A percentile compares a stretch with the other conserved stretches of the same genome.
phyloP scores from a whole-genome alignment of 2,797 vertebrate species.

The Enteromius treurensis region DNA sequence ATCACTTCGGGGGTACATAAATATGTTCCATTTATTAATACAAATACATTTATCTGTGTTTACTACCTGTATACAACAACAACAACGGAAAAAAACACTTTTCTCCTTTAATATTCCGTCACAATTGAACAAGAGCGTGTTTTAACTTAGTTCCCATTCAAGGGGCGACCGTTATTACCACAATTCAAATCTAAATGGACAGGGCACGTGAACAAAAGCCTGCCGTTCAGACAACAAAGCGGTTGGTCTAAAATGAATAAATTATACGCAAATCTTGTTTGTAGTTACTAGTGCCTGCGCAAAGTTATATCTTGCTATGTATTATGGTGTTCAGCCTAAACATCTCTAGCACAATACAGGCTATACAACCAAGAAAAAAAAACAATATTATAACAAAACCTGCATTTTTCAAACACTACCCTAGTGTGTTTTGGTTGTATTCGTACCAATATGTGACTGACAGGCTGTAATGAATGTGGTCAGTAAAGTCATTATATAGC shows the following conservation, averaged over 20 bases:
- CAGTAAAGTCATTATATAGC: not conserved
- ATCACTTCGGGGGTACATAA: not conserved
- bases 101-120: not conserved
- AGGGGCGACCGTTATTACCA: conserved; percentile 15
- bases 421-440: not conserved
- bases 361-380: not conserved
- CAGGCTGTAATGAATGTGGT: not conserved
- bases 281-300: not conserved
- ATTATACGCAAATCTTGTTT: conserved; percentile 6
- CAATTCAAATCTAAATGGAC: conserved; percentile 24
- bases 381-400: not conserved
- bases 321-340: not conserved
- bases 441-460: not conserved
- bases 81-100: not conserved
- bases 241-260: not conserved
- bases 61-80: not conserved
- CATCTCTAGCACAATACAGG: not conserved
- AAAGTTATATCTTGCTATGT: not conserved
- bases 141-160: conserved; percentile 6
- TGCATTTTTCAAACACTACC: not conserved
- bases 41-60: not conserved
- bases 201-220: conserved; percentile 13
- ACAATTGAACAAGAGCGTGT: not conserved
- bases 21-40: not conserved
- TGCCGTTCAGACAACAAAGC: conserved; percentile 30